Conservation (phyloP, 2,797 vertebrate genomes). For the Sparidentex hasta region DNA sequence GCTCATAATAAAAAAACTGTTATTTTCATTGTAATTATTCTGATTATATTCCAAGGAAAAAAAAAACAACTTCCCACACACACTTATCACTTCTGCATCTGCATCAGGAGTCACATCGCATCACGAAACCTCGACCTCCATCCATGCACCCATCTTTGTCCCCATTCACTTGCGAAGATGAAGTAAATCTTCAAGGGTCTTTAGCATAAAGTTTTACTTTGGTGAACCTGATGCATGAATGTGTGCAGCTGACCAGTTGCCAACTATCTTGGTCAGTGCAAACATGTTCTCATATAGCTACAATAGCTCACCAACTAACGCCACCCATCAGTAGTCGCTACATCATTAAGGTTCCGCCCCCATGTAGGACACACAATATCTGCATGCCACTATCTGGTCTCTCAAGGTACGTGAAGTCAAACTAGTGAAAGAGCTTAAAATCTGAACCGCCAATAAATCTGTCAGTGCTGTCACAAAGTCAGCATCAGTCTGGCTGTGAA, state of each 20-base stretch:
- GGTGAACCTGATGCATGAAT: not conserved
- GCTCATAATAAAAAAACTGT: not conserved
- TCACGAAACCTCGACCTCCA: too few species aligned
- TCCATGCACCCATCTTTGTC: too few species aligned
- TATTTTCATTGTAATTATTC: not conserved
- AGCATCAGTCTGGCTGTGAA: too few species aligned
- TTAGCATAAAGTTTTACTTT: not conserved
- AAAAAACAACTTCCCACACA: too few species aligned
- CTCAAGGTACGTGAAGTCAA: not conserved
- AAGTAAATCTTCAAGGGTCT: not conserved
- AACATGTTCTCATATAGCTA: not conserved
- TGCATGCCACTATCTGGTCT: not conserved
- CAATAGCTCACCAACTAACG: not conserved
- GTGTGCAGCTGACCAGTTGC: too few species aligned
- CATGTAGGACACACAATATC: not conserved
- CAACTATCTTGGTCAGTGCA: not conserved
- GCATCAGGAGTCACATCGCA: too few species aligned
- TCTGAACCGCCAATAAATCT: not conserved
- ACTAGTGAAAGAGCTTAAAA: not conserved
- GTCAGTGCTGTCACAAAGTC: too few species aligned
- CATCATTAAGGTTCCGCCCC: not conserved
- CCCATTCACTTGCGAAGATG: not conserved
- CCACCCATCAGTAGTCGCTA: not conserved
- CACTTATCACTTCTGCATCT: too few species aligned
- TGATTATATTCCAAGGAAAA: not conserved